These are phyloP conservation scores for Babyrousa celebensis DNA, from an alignment of 2,797 vertebrate genomes.

Conservation along the genomic window DNA sequence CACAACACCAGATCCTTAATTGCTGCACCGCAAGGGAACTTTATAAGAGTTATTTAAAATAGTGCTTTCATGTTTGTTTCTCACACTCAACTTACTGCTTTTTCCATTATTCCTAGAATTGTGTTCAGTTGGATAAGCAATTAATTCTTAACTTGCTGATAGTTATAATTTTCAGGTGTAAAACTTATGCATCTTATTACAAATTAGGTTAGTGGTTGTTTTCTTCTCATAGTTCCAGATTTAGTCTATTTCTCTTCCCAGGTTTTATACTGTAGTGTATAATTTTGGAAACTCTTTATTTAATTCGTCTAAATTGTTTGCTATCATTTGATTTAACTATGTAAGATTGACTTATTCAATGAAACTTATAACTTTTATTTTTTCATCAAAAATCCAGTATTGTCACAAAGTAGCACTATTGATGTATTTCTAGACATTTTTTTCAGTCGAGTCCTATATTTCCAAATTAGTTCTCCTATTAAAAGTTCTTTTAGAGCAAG, in stretches of 20 bases:
- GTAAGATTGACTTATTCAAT: neutral
- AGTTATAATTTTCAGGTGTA: neutral
- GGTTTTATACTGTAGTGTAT: neutral
- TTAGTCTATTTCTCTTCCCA: neutral
- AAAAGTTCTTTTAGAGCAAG: neutral
- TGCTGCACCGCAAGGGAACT: too few species aligned
- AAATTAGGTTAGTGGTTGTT: neutral
- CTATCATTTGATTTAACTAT: neutral
- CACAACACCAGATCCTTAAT: too few species aligned
- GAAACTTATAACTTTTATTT: neutral
- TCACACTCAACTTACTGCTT: neutral
- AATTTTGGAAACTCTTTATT: constrained; percentile 26
- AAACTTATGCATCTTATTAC: neutral
- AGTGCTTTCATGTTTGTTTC: neutral
- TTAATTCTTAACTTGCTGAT: neutral
- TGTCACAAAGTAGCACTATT: neutral
- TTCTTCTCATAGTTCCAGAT: neutral
- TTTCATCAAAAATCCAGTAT: constrained; percentile 23
- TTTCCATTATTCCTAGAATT: neutral
- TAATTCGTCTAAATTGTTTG: neutral
- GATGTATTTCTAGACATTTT: neutral
- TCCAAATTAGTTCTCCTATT: constrained; percentile 18
- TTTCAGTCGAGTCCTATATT: neutral
- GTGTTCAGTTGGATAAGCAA: neutral
- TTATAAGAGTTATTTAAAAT: neutral